A percentile compares a stretch with the other conserved stretches of the same genome.
phyloP scores from a whole-genome alignment of 2,113 vertebrate genomes.

The Ursus arctos region DNA sequence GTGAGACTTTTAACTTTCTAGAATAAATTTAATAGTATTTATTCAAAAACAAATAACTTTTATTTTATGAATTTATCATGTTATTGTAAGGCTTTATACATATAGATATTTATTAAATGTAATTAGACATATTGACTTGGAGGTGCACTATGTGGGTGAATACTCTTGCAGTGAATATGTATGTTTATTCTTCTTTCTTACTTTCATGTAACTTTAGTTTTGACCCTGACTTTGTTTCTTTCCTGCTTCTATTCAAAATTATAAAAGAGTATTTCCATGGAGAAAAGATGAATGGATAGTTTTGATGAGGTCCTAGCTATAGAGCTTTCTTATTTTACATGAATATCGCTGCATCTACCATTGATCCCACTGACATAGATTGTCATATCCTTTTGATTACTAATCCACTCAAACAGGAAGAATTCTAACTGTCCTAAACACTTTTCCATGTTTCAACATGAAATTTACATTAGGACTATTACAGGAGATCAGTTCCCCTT shows the following conservation, averaged over 20 bases:
- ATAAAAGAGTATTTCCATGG: not conserved
- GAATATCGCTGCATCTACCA: not conserved
- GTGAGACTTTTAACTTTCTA: not conserved
- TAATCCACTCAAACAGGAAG: not conserved
- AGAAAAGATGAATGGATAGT: not conserved
- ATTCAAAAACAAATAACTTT: not conserved
- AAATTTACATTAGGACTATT: constrained; percentile 17
- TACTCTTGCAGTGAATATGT: not conserved
- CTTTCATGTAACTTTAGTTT: not conserved
- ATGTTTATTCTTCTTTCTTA: not conserved
- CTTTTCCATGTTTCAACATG: constrained; percentile 38
- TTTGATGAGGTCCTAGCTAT: not conserved
- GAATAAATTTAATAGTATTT: not conserved
- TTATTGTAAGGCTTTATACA: not conserved
- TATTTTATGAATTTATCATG: constrained; percentile 13
- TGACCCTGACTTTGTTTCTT: not conserved
- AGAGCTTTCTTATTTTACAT: not conserved
- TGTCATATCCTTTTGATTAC: not conserved
- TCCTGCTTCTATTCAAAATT: not conserved
- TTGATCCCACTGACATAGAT: not conserved
- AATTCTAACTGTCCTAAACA: constrained; percentile 1
- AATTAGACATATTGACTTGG: not conserved
- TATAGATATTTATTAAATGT: not conserved
- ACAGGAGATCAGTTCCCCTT: not conserved
- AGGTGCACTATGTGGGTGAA: not conserved